These are phyloP conservation scores for Camponotus pennsylvanicus DNA, from an alignment of 1,140 invertebrate genomes.

Conservation along the genomic window DNA sequence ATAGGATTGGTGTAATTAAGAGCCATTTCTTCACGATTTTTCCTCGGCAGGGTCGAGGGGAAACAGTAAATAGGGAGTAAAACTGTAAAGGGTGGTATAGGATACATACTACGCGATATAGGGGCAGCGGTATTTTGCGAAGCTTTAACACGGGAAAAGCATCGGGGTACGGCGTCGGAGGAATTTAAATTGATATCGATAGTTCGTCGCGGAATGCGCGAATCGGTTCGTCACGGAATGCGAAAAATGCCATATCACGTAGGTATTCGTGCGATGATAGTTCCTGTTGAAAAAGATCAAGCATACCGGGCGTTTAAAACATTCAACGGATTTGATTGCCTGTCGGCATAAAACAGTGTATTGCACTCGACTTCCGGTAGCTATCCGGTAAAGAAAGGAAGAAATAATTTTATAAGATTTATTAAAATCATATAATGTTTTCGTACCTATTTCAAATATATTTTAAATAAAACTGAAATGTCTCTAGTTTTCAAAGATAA, in stretches of 20 bases:
- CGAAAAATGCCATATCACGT: constrained; percentile 51
- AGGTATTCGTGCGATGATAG: constrained; percentile 8
- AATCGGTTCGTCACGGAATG: constrained; percentile 73
- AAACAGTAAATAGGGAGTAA: constrained; percentile 81
- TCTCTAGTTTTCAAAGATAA: background rate
- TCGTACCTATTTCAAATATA: background rate
- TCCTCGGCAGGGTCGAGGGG: constrained; percentile 73
- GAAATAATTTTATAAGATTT: background rate
- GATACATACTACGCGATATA: constrained; percentile 11
- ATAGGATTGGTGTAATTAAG: constrained; percentile 87
- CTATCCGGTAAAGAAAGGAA: background rate
- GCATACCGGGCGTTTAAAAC: background rate
- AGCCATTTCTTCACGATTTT: constrained; percentile 86
- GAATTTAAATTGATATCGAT: constrained; percentile 81
- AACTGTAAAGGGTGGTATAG: constrained; percentile 49
- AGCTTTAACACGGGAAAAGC: constrained; percentile 36
- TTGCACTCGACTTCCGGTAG: background rate
- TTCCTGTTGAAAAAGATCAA: constrained; percentile 9
- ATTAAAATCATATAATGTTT: background rate
- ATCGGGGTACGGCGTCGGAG: constrained; percentile 55
- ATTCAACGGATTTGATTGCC: constrained; percentile 3
- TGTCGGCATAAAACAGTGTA: background rate
- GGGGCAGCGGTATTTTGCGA: constrained; percentile 58
- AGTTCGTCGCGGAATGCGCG: constrained; percentile 67
- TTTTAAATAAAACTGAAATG: background rate